Evolutionary conservation across 2,888 invertebrate species (phyloP), one percentile per base, ranked within the genome.

Genomic region (Acanthopleura granulata): DNA sequence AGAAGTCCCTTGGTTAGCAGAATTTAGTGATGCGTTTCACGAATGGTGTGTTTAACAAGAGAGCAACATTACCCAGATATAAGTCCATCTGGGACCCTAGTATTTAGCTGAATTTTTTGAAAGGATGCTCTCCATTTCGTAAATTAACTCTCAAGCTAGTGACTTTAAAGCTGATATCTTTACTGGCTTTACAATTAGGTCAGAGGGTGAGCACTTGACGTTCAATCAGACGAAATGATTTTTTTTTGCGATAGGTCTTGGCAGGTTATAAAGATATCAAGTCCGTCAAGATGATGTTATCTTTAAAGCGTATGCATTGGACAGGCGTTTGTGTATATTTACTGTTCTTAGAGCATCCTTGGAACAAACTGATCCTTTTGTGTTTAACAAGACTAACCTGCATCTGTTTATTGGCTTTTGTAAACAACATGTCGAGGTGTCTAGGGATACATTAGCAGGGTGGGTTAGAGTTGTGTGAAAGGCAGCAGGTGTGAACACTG

Each of bases 51-150:
- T 78, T 76, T 76, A 14, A 74, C 11, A 22, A 61, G 18, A 73
- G 73, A 49, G 76, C 76, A 71, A 72, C 78, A 62, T 71, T 71
- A 50, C 79, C 79, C n/a, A 75, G 72, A 22, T 79, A 78, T 51
- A 73, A 70, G 4, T 73, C 62, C 51, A 79, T 76, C 16, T 80
- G 78, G 79, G 76, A 79, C 77, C 80, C 78, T 18, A 49, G 72
- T 15, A 66, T 49, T 27, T 75, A 78, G 15, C 72, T 80, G 49
- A 73, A 72, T 40, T 79, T 70, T 57, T 72, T 78, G n/a, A 40
- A 49, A 50, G 40, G 49, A 22, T 69, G 71, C 15, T 75, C 66
- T 49, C 76, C 78, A 14, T 49, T 80, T 49, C 22, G 73, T 16
- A 72, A 61, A 29, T 66, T 78, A 25, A 27, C 69, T 62, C 61